Percentiles rank a stretch among this genome's conserved stretches.
Evolutionary conservation across 2,888 invertebrate species (phyloP).

Genomic region (Athrips mouffetella): DNA sequence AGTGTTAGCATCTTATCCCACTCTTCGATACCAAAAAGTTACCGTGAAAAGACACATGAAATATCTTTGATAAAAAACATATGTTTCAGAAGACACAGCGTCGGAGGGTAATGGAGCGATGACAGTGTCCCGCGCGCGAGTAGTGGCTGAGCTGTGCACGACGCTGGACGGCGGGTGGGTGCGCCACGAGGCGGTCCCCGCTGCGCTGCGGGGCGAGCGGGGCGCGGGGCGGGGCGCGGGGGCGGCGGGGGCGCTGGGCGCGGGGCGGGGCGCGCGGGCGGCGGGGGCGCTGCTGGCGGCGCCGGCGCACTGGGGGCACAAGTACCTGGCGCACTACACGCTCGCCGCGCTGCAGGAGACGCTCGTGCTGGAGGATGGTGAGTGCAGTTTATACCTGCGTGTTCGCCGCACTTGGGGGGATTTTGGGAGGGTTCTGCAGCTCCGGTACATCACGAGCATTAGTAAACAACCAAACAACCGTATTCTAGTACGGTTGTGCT

Average conservation of each 20-base stretch:
- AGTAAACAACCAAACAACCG: too few species aligned
- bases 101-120: neutral
- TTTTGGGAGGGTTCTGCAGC: too few species aligned
- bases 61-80: too few species aligned
- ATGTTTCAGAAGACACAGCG: slow-evolving; percentile 14
- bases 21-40: too few species aligned
- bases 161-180: too few species aligned
- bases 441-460: too few species aligned
- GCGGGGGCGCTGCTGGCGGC: slow-evolving; percentile 18
- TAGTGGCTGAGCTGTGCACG: neutral
- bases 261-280: slow-evolving; percentile 21
- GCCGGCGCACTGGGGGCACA: slow-evolving; percentile 29
- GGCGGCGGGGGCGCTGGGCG: slow-evolving; percentile 7
- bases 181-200: slow-evolving; percentile 7
- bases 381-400: slow-evolving; percentile 11
- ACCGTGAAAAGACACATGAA: too few species aligned
- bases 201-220: neutral
- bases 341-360: slow-evolving; percentile 34
- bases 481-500: too few species aligned
- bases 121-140: neutral
- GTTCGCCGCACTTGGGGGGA: neutral
- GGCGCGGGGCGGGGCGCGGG: too few species aligned
- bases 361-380: slow-evolving; percentile 46
- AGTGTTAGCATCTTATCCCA: too few species aligned
- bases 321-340: slow-evolving; percentile 39